Conservation (phyloP, 2,113 vertebrate genomes). For the Benitochromis conjunctus region DNA sequence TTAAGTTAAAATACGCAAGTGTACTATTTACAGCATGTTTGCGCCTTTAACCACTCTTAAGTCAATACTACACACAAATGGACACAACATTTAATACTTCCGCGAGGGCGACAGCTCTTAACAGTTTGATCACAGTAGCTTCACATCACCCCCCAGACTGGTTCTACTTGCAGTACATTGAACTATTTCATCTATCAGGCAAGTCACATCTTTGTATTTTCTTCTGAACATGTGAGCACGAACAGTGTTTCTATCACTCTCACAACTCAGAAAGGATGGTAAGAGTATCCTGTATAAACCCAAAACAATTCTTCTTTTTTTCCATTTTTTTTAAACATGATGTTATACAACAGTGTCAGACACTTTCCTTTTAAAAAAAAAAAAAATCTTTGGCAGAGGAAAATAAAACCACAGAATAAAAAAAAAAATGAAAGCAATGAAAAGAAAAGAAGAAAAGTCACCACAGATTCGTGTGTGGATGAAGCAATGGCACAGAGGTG, state of each 20-base stretch:
- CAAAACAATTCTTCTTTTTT: neutral
- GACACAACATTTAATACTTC: conserved; percentile 62
- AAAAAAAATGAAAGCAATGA: neutral
- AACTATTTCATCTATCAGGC: conserved; percentile 43
- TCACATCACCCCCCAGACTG: conserved; percentile 31
- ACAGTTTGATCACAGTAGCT: conserved; percentile 56
- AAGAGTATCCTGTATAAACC: conserved; percentile 44
- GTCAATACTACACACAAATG: conserved; percentile 62
- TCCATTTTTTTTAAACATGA: neutral
- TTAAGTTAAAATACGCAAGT: conserved; percentile 58
- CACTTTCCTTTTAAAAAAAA: conserved; percentile 59
- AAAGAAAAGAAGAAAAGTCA: neutral
- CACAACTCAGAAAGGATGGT: conserved; percentile 49
- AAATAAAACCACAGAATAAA: conserved; percentile 37
- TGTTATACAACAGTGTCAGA: conserved; percentile 41
- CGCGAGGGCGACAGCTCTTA: neutral
- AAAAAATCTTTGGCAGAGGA: conserved; percentile 67
- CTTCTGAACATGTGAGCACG: conserved; percentile 28
- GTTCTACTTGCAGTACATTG: conserved; percentile 52
- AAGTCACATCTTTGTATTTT: conserved; percentile 17
- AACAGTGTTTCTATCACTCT: conserved; percentile 55
- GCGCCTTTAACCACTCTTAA: conserved; percentile 55
- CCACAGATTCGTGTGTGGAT: conserved; percentile 6
- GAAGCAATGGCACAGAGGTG: conserved; percentile 32
- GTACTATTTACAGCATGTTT: conserved; percentile 69